Evolutionary conservation across 2,888 invertebrate species (phyloP), one percentile per base, ranked within the genome.

Genomic region (Archips crataeganus): DNA sequence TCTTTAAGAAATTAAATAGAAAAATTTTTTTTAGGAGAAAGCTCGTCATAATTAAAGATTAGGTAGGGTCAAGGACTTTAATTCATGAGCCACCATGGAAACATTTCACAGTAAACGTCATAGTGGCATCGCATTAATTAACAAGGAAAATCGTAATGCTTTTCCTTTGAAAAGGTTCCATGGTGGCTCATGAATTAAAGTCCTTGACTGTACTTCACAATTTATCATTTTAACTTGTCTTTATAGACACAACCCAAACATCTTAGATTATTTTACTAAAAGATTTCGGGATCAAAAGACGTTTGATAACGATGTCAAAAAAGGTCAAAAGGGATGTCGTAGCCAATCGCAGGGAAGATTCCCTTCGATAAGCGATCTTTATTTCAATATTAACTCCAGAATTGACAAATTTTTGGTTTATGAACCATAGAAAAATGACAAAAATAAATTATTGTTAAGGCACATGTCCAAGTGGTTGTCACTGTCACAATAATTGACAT

Each of bases 221-320:
- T 54, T 54, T 54, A 23, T 9, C 23, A 15, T 42, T 62, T 45
- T 39, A 62, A 39, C 11, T 45, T 5, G 9, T 10, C 23, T 42
- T 62, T 45, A 15, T 57, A 62, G 10, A 15, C 15, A 42, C 39
- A 42, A 32, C 15, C 45, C 57, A 57, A 57, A 57, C 57, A 13
- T 63, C 64, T 32, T 6, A 47, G 45, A 51, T 64, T 64, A 36
- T 51, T 64, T 64, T 36, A 64, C 49, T 64, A 64, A 64, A 64
- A 64, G 64, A 64, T 64, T 64, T 36, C 49, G 51, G 64, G 64
- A 64, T 64, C 64, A 63, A 64, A 64, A 51, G 64, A 64, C n/a
- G 49, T 64, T 64, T 51, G 64, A 64, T 64, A 64, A 64, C 64
- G 64, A 49, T 64, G 45, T 64, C 64, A 64, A 64, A 64, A 51